Evolutionary conservation across 2,797 vertebrate genomes (phyloP).

Genomic region (Fringilla coelebs): DNA sequence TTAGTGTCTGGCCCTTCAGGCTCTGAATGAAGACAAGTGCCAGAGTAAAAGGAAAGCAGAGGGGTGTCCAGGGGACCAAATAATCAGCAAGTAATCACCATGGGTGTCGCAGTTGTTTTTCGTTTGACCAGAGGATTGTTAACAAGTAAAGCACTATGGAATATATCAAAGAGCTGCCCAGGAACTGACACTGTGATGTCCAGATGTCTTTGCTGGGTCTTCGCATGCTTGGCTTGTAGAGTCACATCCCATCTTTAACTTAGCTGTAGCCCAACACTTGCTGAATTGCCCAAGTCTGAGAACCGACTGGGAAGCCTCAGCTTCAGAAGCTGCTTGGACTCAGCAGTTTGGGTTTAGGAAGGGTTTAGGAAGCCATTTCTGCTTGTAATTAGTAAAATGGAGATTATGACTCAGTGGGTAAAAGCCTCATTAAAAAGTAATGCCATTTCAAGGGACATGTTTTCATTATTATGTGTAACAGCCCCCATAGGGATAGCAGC

Average conservation of each 20-base stretch:
- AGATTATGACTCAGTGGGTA: conserved; percentile 25
- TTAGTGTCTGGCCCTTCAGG: not conserved
- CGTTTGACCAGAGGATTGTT: not conserved
- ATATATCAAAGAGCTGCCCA: not conserved
- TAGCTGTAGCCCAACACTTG: not conserved
- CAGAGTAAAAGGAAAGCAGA: not conserved
- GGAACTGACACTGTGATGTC: not conserved
- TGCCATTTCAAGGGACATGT: conserved; percentile 58
- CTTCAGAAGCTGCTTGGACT: not conserved
- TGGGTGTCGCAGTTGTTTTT: not conserved
- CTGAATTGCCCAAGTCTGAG: not conserved
- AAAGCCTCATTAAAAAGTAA: conserved; percentile 63
- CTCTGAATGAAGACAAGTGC: not conserved
- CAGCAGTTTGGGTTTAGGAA: not conserved
- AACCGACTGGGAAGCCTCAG: not conserved
- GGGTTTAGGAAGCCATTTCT: conserved; percentile 7
- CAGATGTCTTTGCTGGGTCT: not conserved
- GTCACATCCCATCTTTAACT: not conserved
- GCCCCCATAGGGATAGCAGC: conserved; percentile 28
- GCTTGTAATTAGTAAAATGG: conserved; percentile 55
- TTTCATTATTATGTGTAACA: conserved; percentile 55
- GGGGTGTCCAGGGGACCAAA: not conserved
- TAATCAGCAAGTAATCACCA: not conserved
- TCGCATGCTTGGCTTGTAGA: not conserved
- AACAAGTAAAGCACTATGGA: not conserved